Base-by-base conservation (phyloP, 2,888 invertebrate genomes). In the Nemapogon koenigi region DNA sequence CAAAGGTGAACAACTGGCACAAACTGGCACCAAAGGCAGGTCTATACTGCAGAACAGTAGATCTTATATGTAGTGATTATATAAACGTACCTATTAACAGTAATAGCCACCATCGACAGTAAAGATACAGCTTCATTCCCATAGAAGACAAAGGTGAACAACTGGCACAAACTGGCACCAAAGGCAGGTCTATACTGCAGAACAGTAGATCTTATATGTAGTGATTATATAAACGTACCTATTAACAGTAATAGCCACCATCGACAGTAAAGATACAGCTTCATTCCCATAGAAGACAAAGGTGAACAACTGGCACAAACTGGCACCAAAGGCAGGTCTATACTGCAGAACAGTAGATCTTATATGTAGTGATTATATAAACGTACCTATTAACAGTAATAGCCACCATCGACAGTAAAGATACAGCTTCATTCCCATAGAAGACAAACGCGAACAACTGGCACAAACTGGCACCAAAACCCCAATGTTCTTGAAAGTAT, bases 241-340 rank as follows among this genome's bases (percentile, higher is more conserved):
- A 71, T 93, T 94, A 41, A 94, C 71, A 18, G 93, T 93, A 47
- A 94, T 93, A 47, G 91, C 91, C 37, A 93, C 92, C 90, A 94
- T 93, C 53, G 91, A 92, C 44, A 93, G 79, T 25, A 94, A 71
- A 0, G 92, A 92, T 3, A 91, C 91, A 0, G 92, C 93, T 37
- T 93, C 92, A 60, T 94, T 94, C 41, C 92, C 92, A 57, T 94
- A 94, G 71, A 94, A 92, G 49, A 94, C 85, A 48, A 94, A 87
- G 0, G 93, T 92, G 70, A 93, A 94, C 63, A 93, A 81, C 69
- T 87, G 86, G 60, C 93, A 94, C 22, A 92, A 78, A 2, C 83
- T 81, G 14, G 85, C 84, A 92, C 92, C 43, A 93, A 73, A 1
- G 94, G 94, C 56, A 94, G 78, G 70, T 91, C 92, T 51, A 94